Evolutionary conservation across 1,140 invertebrate genomes (phyloP), one percentile per base, ranked within the genome.

Genomic region (Drosophila pectinifera): DNA sequence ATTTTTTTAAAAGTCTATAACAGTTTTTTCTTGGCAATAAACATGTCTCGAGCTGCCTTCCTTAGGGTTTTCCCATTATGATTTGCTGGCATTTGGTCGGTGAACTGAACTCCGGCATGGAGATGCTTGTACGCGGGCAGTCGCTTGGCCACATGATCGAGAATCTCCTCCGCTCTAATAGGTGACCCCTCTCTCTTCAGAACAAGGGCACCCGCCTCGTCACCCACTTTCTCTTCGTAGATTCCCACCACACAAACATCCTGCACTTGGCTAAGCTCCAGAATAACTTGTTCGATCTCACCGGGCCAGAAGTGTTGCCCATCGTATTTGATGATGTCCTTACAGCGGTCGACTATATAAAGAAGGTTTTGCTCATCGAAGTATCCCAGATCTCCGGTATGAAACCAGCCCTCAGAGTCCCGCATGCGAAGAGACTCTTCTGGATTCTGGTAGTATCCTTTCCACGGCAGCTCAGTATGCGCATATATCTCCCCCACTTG

Each of bases 341-440:
- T 97, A n/a, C 96, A 81, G 31, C 96, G 92, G 75, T 96, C 96
- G 0, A 96, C 94, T 76, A 96, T 94, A 63, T 93, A 96, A 61
- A 96, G 94, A 63, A 93, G 95, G 3, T 93, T 93, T 20, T 95
- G 92, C 14, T 95, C 93, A 63, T 96, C 95, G 59, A 94, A 94
- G 78, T 95, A 95, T 10, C 95, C 94, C 41, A 96, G 86, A 86
- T 97, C 96, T 18, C 96, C 96, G n/a, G 96, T 95, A 67, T 95
- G 94, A n/a, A 96, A 92, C 94, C 95, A 97, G 14, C 96, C 95
- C 41, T 95, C 94, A 54, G 94, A 90, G 62, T 94, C 93, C 67
- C 93, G 93, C 16, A 92, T 88, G 18, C 93, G 93, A 1, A 91
- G 93, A 0, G 95, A 96, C 11, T 94, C 95, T 55, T 95, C 91